Evolutionary conservation across 2,113 vertebrate genomes (phyloP).

Genomic region (Ptychochromis oligacanthus): DNA sequence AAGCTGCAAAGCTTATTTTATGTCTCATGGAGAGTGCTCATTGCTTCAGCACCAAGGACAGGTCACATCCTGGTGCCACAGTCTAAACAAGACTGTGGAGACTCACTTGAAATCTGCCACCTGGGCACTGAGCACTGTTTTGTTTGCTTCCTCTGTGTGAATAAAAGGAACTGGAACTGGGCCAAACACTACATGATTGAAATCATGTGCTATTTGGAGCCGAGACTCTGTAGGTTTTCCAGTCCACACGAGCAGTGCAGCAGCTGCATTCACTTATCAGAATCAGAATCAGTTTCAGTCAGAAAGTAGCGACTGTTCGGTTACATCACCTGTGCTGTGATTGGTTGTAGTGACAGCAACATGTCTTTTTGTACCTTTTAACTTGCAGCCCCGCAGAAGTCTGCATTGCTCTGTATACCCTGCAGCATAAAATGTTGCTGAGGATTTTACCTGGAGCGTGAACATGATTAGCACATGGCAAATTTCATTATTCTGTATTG

Average conservation of each 20-base stretch:
- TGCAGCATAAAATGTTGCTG: not conserved
- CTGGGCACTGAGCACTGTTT: not conserved
- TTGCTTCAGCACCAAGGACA: conserved; percentile 62
- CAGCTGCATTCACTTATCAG: conserved; percentile 16
- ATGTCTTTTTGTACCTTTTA: not conserved
- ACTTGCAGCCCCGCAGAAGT: not conserved
- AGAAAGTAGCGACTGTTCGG: not conserved
- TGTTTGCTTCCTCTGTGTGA: not conserved
- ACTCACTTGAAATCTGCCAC: not conserved
- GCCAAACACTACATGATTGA: conserved; percentile 14
- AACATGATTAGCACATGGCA: too few relatives aligned
- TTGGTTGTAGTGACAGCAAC: not conserved
- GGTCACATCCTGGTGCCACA: conserved; percentile 15
- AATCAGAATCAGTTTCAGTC: too few relatives aligned
- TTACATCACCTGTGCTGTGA: not conserved
- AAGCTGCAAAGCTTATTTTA: conserved; percentile 31
- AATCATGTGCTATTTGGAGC: conserved; percentile 23
- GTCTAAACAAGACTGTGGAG: not conserved
- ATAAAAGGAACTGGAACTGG: not conserved
- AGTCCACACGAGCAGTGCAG: not conserved
- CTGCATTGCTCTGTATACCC: not conserved
- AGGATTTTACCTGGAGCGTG: too few relatives aligned
- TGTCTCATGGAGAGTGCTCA: not conserved
- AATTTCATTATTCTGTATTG: too few relatives aligned
- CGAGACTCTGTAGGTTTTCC: conserved; percentile 20